These are phyloP conservation scores for Carcharodon carcharias DNA, from an alignment of 2,797 vertebrate species.

Conservation along the genomic window DNA sequence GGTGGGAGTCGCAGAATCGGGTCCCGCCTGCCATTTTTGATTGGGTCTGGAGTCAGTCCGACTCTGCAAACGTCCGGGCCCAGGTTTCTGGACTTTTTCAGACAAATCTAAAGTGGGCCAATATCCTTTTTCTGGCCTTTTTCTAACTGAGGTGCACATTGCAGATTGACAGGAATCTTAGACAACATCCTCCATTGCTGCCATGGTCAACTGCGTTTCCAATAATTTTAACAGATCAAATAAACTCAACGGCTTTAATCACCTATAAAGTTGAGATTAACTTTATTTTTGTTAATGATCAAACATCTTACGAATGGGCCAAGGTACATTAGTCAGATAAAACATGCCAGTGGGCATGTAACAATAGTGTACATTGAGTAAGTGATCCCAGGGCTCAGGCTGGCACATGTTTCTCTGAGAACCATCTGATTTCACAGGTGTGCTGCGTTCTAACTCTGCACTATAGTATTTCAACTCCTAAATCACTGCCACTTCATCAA, in stretches of 20 bases:
- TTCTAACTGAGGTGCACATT: background rate
- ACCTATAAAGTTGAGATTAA: background rate
- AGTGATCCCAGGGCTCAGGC: background rate
- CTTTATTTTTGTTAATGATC: background rate
- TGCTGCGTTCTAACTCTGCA: background rate
- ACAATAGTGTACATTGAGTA: background rate
- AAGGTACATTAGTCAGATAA: background rate
- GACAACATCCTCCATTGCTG: background rate
- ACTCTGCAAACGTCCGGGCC: background rate
- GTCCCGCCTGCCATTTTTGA: too few species aligned
- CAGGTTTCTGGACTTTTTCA: background rate
- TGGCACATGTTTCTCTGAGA: background rate
- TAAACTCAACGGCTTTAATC: background rate
- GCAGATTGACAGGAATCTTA: background rate
- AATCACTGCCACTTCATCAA: background rate
- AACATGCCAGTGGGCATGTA: background rate
- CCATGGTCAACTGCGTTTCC: background rate
- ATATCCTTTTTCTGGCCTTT: background rate
- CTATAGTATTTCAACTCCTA: background rate
- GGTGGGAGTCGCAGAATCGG: too few species aligned
- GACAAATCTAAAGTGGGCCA: background rate
- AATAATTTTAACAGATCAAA: background rate
- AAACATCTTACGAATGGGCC: background rate
- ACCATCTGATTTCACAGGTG: conserved; percentile 12
- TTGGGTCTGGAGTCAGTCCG: too few species aligned